These are phyloP conservation scores for Alloplasta piceator DNA, from an alignment of 2,888 invertebrate species.

Conservation along the genomic window DNA sequence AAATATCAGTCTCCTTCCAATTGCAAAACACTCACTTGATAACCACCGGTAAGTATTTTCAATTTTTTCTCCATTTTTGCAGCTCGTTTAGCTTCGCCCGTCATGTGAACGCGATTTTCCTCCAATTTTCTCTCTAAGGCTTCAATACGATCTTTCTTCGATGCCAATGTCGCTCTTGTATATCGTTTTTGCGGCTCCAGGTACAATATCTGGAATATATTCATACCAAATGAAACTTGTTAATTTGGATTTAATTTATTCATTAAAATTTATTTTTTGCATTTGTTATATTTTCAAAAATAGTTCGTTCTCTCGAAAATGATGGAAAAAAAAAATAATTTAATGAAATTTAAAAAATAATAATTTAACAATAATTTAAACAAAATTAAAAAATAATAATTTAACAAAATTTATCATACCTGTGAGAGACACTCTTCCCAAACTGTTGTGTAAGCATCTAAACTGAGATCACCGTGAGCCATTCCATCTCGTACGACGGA, in stretches of 20 bases:
- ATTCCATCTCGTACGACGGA: constrained; percentile 95
- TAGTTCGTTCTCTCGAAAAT: no score
- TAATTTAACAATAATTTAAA: no score
- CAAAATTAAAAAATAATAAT: no score
- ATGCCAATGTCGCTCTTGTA: constrained; percentile 96
- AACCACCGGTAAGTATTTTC: constrained; percentile 96
- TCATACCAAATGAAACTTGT: background rate
- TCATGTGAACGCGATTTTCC: constrained; percentile 97
- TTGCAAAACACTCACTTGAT: constrained; percentile 87
- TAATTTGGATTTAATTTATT: no score
- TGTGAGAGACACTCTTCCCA: constrained; percentile 99
- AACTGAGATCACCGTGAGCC: constrained; percentile 96
- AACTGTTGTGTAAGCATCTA: constrained; percentile 96
- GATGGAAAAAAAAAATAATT: background rate
- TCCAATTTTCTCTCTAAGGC: constrained; percentile 96
- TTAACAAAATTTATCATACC: constrained; percentile 83
- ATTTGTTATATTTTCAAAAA: no score
- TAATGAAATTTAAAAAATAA: background rate
- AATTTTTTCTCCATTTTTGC: constrained; percentile 99
- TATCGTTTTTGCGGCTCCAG: constrained; percentile 96
- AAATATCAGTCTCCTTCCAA: constrained; percentile 82
- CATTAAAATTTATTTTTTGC: no score
- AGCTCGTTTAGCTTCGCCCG: constrained; percentile 97
- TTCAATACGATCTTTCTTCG: constrained; percentile 97
- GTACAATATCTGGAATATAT: constrained; percentile 88